phyloP scores from a whole-genome alignment of 2,888 invertebrate species.

The Acholoe squamosa region DNA sequence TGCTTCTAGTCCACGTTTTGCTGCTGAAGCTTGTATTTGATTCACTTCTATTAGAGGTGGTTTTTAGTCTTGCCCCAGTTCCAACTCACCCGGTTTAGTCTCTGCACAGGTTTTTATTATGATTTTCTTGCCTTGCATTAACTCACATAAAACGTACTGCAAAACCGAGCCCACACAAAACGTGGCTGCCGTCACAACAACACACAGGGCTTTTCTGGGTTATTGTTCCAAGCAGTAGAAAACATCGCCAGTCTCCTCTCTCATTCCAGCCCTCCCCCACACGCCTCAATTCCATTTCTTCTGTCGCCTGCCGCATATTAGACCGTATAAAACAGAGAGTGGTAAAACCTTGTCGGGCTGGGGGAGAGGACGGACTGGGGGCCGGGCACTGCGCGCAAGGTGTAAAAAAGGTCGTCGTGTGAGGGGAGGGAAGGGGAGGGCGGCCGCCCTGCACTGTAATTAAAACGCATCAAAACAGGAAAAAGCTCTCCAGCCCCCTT shows the following conservation, averaged over 20 bases:
- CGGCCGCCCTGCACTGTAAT: not conserved
- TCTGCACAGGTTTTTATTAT: conserved; percentile 3
- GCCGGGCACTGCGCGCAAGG: not conserved
- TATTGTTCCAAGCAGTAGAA: not conserved
- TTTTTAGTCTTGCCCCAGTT: conserved; percentile 19
- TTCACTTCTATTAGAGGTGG: not conserved
- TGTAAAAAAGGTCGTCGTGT: conserved; percentile 16
- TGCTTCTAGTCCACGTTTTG: conserved; percentile 24
- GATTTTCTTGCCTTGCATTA: not conserved
- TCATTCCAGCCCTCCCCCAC: not conserved
- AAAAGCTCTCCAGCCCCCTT: not conserved
- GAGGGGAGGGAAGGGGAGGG: not conserved
- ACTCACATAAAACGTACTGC: not conserved
- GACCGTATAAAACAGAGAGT: not conserved
- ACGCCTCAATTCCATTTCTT: conserved; percentile 26
- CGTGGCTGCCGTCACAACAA: not conserved
- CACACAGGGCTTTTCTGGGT: conserved; percentile 11
- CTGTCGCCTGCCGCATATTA: not conserved
- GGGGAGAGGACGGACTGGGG: not conserved
- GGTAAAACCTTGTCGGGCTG: not conserved
- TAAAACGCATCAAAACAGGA: conserved; percentile 41
- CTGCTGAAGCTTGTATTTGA: not conserved
- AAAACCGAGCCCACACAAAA: conserved; percentile 4
- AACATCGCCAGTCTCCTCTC: not conserved
- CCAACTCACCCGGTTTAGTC: conserved; percentile 1